Evolutionary conservation across 2,113 vertebrate species (phyloP).

Genomic region (Ceratotherium simum): DNA sequence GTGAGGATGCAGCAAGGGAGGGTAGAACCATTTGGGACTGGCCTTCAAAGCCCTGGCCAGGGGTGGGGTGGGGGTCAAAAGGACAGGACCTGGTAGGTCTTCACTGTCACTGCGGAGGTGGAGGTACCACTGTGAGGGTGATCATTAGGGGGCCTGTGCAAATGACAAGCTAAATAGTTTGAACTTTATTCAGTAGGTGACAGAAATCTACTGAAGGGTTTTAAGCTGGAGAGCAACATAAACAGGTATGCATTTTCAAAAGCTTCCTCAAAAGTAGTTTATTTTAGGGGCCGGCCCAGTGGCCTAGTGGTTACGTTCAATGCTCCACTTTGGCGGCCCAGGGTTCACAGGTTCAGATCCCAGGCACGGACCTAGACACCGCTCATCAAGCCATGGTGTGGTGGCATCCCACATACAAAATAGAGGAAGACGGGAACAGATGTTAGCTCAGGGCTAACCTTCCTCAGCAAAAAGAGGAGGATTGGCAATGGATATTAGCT

Average conservation of each 20-base stretch:
- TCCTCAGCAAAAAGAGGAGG: too few species aligned
- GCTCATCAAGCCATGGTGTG: too few species aligned
- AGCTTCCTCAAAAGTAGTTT: not conserved
- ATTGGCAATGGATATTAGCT: too few species aligned
- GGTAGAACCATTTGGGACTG: constrained; percentile 63
- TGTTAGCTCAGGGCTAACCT: too few species aligned
- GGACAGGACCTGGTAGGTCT: constrained; percentile 48
- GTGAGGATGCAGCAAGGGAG: constrained; percentile 72
- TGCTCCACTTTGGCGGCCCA: too few species aligned
- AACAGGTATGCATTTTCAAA: constrained; percentile 2
- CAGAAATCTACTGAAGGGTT: not conserved
- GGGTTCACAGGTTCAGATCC: too few species aligned
- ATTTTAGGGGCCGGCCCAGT: not conserved
- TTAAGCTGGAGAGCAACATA: not conserved
- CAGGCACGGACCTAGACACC: too few species aligned
- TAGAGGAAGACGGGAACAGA: too few species aligned
- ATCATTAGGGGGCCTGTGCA: not conserved
- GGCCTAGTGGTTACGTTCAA: too few species aligned
- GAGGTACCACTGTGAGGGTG: constrained; percentile 61
- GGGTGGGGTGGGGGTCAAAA: constrained; percentile 54
- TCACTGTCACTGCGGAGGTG: constrained; percentile 43
- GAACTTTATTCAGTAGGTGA: not conserved
- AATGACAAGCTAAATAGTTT: not conserved
- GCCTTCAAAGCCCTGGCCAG: constrained; percentile 57
- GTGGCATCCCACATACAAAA: too few species aligned